Conservation (phyloP, 2,113 vertebrate species). For the Peromyscus polionotus region DNA sequence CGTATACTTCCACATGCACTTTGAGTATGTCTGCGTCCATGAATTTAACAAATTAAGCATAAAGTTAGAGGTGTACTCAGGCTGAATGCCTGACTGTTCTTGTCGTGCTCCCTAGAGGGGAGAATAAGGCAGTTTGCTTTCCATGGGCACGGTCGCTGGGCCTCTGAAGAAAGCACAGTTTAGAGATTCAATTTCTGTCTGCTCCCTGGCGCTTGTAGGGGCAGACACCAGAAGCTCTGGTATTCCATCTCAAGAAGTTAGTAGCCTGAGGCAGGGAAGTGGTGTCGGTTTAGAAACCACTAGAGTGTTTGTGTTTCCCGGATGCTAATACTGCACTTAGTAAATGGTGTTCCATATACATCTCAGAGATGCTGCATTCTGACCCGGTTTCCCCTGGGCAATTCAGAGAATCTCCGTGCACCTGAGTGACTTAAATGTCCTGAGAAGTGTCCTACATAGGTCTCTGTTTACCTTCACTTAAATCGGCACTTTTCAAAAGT, state of each 20-base stretch:
- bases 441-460: background rate
- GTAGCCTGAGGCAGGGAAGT: background rate
- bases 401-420: background rate
- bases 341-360: background rate
- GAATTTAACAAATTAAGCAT: background rate
- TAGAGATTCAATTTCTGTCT: background rate
- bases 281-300: background rate
- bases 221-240: background rate
- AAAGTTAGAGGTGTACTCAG: background rate
- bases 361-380: background rate
- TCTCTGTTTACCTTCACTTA: background rate
- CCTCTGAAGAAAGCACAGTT: background rate
- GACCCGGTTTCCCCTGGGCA: background rate
- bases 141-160: background rate
- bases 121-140: background rate
- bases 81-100: background rate
- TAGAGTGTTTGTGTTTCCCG: background rate
- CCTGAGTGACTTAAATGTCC: background rate
- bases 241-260: background rate
- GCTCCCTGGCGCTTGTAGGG: background rate
- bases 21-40: background rate
- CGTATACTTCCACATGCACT: background rate
- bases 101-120: background rate
- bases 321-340: background rate
- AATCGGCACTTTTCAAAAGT: background rate